phyloP scores from a whole-genome alignment of 1,140 invertebrate genomes.

The Goniozus legneri region DNA sequence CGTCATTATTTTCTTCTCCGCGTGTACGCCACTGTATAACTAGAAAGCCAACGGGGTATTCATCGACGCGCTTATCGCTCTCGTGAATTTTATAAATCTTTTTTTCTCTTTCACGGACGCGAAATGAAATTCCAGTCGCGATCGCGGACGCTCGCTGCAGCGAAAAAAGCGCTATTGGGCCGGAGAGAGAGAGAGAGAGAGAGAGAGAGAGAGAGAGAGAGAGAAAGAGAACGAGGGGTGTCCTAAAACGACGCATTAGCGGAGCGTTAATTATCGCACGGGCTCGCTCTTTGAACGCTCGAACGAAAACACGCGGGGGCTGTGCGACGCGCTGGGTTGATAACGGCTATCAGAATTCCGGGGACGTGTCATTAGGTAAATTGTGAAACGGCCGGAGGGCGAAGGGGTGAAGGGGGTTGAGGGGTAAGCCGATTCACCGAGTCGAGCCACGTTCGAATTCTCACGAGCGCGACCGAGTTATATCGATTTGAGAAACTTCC shows the following conservation, averaged over 20 bases:
- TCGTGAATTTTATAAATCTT: no score
- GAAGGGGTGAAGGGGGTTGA: no score
- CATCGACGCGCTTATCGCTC: no score
- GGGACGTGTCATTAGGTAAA: conserved; percentile 34
- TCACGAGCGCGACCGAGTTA: conserved; percentile 21
- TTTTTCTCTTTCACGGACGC: no score
- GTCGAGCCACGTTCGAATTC: conserved; percentile 28
- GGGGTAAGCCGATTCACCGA: conserved; percentile 14
- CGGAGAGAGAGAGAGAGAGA: no score
- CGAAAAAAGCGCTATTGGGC: no score
- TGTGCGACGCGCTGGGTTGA: conserved; percentile 13
- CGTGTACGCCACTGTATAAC: neutral
- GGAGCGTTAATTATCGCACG: conserved; percentile 17
- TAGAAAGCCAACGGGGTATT: neutral
- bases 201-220: no score
- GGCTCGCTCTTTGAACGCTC: conserved; percentile 6
- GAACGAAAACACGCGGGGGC: conserved; percentile 2
- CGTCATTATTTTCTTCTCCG: conserved; percentile 13
- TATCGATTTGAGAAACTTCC: conserved; percentile 7
- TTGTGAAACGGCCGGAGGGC: conserved; percentile 27
- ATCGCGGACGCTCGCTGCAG: no score
- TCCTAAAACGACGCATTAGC: conserved; percentile 11
- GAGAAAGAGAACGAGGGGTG: no score
- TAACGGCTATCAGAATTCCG: conserved; percentile 33
- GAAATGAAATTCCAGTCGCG: no score